Evolutionary conservation across 2,888 invertebrate species (phyloP).

Genomic region (Diaprepes abbreviatus): DNA sequence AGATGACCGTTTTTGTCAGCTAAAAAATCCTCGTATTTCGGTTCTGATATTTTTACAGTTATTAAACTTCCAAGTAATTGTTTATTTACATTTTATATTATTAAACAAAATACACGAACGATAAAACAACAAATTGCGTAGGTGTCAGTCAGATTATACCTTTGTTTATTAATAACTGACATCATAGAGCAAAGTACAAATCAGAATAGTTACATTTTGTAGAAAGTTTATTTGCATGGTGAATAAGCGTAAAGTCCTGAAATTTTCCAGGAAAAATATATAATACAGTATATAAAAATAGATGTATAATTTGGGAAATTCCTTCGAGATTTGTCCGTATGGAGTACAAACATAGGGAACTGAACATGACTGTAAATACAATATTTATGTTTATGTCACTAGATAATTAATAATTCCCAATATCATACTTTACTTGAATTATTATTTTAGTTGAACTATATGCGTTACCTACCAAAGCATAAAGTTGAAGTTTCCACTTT

Average conservation of each 20-base stretch:
- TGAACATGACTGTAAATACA: too few relatives aligned
- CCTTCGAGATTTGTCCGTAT: too few relatives aligned
- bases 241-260: too few relatives aligned
- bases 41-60: constrained; percentile 14
- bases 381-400: too few relatives aligned
- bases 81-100: constrained; percentile 19
- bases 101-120: constrained; percentile 10
- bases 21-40: too few relatives aligned
- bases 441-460: not conserved
- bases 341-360: too few relatives aligned
- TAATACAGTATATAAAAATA: too few relatives aligned
- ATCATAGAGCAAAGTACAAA: constrained; percentile 18
- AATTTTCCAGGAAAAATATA: not conserved
- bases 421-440: too few relatives aligned
- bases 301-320: too few relatives aligned
- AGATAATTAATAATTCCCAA: too few relatives aligned
- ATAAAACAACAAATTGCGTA: constrained; percentile 15
- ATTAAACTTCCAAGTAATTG: not conserved
- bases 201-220: not conserved
- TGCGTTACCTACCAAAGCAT: not conserved
- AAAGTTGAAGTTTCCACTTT: constrained; percentile 7
- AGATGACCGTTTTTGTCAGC: too few relatives aligned
- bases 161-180: constrained; percentile 18
- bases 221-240: too few relatives aligned
- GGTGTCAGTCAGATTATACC: constrained; percentile 12